These are phyloP conservation scores for Dendroctonus valens DNA, from an alignment of 1,140 invertebrate species.

Conservation along the genomic window DNA sequence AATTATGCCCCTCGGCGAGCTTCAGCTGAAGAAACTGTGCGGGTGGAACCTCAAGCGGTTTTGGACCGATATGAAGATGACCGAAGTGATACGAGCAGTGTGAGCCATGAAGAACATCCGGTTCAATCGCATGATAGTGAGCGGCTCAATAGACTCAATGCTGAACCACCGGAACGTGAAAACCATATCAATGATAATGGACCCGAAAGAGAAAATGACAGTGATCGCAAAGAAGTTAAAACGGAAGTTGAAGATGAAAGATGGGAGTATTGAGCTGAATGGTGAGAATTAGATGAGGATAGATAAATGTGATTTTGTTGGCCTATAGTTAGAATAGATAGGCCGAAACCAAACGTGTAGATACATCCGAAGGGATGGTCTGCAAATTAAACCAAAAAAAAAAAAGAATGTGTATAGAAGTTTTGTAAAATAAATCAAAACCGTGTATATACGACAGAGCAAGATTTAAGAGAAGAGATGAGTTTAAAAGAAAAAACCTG, in stretches of 20 bases:
- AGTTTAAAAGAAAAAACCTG: no score
- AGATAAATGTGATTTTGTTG: neutral
- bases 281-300: slow-evolving; percentile 9
- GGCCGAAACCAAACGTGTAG: no score
- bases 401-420: no score
- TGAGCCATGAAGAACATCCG: slow-evolving; percentile 51
- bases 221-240: slow-evolving; percentile 36
- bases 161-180: slow-evolving; percentile 18
- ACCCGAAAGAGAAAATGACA: slow-evolving; percentile 22
- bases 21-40: slow-evolving; percentile 66
- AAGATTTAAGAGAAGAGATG: no score
- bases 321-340: no score
- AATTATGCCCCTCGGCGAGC: slow-evolving; percentile 57
- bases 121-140: slow-evolving; percentile 49
- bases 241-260: slow-evolving; percentile 50
- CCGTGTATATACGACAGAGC: no score
- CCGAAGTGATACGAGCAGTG: slow-evolving; percentile 56
- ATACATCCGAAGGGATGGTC: no score
- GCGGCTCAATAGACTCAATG: slow-evolving; percentile 33
- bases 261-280: slow-evolving; percentile 48
- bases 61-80: slow-evolving; percentile 60
- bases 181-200: neutral
- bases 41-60: slow-evolving; percentile 69
- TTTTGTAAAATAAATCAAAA: no score
- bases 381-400: no score